Conservation (phyloP, 2,888 invertebrate genomes). For the Salpingus planirostris region DNA sequence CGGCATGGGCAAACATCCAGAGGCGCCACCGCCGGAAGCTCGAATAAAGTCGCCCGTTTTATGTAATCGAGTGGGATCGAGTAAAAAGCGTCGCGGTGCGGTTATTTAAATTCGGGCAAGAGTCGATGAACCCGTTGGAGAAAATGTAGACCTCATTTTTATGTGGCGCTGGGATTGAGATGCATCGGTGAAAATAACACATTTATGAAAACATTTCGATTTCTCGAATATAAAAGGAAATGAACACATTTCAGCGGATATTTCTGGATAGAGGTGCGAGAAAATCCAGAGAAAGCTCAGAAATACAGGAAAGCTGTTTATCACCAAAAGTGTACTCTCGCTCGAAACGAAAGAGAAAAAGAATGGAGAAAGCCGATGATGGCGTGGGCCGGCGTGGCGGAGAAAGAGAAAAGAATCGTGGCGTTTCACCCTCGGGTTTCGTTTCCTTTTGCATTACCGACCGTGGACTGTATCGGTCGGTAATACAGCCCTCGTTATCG, state of each 20-base stretch:
- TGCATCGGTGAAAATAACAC: constrained; percentile 17
- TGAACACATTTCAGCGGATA: constrained; percentile 26
- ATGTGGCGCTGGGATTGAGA: constrained; percentile 1
- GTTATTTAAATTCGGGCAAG: no score
- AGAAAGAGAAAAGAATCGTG: constrained; percentile 6
- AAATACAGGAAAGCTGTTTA: constrained; percentile 27
- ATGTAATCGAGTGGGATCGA: no score
- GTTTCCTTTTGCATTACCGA: constrained; percentile 11
- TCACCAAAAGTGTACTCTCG: constrained; percentile 19
- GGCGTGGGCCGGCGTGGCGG: constrained; percentile 3
- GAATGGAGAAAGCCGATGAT: constrained; percentile 7
- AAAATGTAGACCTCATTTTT: neutral
- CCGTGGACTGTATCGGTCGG: constrained; percentile 24
- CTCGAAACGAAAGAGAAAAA: constrained; percentile 14
- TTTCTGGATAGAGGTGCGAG: constrained; percentile 19
- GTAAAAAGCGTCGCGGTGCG: no score
- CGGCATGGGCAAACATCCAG: no score
- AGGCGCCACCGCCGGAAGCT: no score
- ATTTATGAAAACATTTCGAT: constrained; percentile 24
- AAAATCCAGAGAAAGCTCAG: constrained; percentile 26
- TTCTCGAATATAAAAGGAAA: constrained; percentile 24
- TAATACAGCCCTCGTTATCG: constrained; percentile 31
- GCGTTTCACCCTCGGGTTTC: constrained; percentile 5
- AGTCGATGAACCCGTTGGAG: no score
- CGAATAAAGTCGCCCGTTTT: no score